Base-by-base conservation (phyloP, 2,888 invertebrate species). In the Germaria angustata region DNA sequence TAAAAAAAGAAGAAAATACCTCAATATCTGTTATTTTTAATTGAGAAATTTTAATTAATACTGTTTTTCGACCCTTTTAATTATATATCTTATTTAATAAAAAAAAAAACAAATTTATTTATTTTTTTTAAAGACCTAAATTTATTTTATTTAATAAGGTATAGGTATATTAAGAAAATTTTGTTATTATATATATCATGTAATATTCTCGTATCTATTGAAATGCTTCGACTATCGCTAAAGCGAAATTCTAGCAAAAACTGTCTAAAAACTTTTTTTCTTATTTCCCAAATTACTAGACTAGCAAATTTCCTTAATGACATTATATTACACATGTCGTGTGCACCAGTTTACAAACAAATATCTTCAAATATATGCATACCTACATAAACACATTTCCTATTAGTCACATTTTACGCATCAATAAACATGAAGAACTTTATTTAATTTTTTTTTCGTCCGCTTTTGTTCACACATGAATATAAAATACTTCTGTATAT, bases 391-490 rank as follows among this genome's bases (percentile, higher is more conserved):
- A n/a, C n/a, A 44, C 44, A 55, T 71, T 79, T 76, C 75, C 82
- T 66, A 79, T 82, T 82, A 82, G 79, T 82, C 82, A 82, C 69
- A 79, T 82, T 79, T 76, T 55, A 59, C 82, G 75, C 82, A 79
- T 79, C 75, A 79, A 75, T 73, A 59, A 79, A 71, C 73, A 44
- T 59, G 28, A 53, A 66, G 11, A 66, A 75, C 39, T 69, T 73
- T 73, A 57, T 76, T 66, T 55, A 28, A 51, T 34, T 57, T 73
- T 73, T 55, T 41, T 34, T 51, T 22, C n/a, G 13, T 51, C 17
- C 53, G 6, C 44, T 20, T 63, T 51, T 6, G 32, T 51, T 53
- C 63, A 69, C 75, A 79, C 66, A 71, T 79, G 75, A 79, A 79
- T 79, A 79, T 36, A 41, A 76, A 79, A 75, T 88, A 55, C 46